Conservation (phyloP, 2,888 invertebrate species). For the Nephrotoma appendiculata region DNA sequence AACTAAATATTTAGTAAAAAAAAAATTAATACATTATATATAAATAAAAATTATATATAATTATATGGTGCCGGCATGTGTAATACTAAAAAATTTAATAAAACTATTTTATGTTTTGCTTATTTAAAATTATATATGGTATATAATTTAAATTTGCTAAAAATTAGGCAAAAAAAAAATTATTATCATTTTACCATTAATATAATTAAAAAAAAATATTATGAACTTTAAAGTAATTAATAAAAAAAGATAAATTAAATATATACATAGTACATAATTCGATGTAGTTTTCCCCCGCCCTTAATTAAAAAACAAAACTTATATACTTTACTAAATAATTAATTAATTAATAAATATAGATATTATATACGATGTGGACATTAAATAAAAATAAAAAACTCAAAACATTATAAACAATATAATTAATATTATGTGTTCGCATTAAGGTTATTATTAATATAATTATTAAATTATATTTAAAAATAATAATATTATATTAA, state of each 20-base stretch:
- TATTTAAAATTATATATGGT: not conserved
- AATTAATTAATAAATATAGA: not conserved
- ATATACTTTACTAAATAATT: not conserved
- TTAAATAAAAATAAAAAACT: not conserved
- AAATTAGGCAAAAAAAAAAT: not conserved
- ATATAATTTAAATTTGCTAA: not conserved
- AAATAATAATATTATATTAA: not conserved
- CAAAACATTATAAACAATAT: not conserved
- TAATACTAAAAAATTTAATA: not conserved
- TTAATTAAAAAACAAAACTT: not conserved
- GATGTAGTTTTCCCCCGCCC: not conserved
- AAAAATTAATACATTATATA: not conserved
- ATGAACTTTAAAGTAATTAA: not conserved
- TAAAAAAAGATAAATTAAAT: not conserved
- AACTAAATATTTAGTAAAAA: not conserved
- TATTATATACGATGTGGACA: not conserved
- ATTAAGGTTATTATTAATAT: not conserved
- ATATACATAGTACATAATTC: not conserved
- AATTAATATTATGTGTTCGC: not conserved
- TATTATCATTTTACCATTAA: not conserved
- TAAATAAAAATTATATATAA: not conserved
- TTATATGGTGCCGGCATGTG: conserved; percentile 3
- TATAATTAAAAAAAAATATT: not conserved
- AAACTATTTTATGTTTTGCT: not conserved
- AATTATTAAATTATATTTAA: not conserved